These are phyloP conservation scores for Talpa occidentalis DNA, from an alignment of 2,113 vertebrate genomes.

Conservation along the genomic window DNA sequence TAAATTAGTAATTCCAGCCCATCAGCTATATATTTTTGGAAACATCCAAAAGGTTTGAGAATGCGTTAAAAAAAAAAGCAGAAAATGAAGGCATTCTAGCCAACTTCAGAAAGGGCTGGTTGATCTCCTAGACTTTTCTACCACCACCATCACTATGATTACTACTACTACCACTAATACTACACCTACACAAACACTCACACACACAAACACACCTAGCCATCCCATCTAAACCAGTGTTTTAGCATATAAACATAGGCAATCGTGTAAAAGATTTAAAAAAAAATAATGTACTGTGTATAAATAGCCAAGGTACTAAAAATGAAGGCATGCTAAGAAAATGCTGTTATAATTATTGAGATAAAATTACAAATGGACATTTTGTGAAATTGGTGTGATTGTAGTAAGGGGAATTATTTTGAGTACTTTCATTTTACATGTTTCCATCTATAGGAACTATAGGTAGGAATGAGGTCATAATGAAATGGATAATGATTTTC, in stretches of 20 bases:
- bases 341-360: background rate
- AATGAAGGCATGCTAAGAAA: background rate
- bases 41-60: background rate
- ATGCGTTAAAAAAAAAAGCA: background rate
- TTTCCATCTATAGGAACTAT: background rate
- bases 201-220: too few relatives aligned
- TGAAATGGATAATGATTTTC: background rate
- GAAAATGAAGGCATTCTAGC: background rate
- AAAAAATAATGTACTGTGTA: background rate
- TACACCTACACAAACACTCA: background rate
- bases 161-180: background rate
- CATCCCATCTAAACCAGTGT: background rate
- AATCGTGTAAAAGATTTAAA: background rate
- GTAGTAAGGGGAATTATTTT: background rate
- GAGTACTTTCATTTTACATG: background rate
- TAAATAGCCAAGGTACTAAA: background rate
- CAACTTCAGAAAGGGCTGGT: background rate
- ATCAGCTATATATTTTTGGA: background rate
- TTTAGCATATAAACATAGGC: background rate
- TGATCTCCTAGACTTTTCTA: background rate
- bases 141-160: background rate
- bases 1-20: conserved; percentile 7
- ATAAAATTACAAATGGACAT: background rate
- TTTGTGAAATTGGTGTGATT: background rate
- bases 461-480: background rate